A percentile compares a stretch with the other conserved stretches of the same genome.
Conservation (phyloP, 2,888 invertebrate species). For the Melanophora roralis region DNA sequence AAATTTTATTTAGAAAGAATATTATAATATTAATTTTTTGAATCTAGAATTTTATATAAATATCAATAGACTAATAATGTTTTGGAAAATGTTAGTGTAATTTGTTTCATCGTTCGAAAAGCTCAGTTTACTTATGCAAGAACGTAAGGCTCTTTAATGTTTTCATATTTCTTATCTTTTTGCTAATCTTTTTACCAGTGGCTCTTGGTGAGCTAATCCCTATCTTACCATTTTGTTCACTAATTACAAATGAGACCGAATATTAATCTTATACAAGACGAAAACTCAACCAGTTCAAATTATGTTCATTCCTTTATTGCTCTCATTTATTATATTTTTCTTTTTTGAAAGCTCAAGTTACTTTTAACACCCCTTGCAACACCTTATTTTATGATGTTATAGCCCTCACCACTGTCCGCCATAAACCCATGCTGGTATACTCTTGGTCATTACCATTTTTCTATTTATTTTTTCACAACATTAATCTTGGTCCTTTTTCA, state of each 20-base stretch:
- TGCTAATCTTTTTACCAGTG: background rate
- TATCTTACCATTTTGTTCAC: slow-evolving; percentile 39
- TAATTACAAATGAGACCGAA: slow-evolving; percentile 55
- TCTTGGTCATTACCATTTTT: slow-evolving; percentile 16
- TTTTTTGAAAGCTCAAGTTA: slow-evolving; percentile 33
- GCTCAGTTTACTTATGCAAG: too few relatives aligned
- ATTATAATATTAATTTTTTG: too few relatives aligned
- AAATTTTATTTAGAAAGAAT: too few relatives aligned
- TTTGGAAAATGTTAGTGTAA: too few relatives aligned
- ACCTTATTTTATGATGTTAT: slow-evolving; percentile 9
- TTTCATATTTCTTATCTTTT: background rate
- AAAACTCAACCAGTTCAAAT: slow-evolving; percentile 19
- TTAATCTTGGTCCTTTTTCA: slow-evolving; percentile 8
- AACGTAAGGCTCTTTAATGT: too few relatives aligned
- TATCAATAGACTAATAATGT: too few relatives aligned
- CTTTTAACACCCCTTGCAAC: slow-evolving; percentile 21
- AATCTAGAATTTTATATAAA: too few relatives aligned
- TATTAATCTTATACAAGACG: slow-evolving; percentile 39
- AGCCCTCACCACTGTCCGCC: background rate
- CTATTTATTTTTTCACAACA: slow-evolving; percentile 22
- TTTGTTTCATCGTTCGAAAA: too few relatives aligned
- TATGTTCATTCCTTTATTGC: slow-evolving; percentile 21
- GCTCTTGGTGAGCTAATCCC: slow-evolving; percentile 9
- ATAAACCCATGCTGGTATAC: background rate
- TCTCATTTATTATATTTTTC: slow-evolving; percentile 3